Percentiles rank a stretch among this genome's conserved stretches.
Conservation (phyloP, 2,888 invertebrate genomes). For the Apamea monoglypha region DNA sequence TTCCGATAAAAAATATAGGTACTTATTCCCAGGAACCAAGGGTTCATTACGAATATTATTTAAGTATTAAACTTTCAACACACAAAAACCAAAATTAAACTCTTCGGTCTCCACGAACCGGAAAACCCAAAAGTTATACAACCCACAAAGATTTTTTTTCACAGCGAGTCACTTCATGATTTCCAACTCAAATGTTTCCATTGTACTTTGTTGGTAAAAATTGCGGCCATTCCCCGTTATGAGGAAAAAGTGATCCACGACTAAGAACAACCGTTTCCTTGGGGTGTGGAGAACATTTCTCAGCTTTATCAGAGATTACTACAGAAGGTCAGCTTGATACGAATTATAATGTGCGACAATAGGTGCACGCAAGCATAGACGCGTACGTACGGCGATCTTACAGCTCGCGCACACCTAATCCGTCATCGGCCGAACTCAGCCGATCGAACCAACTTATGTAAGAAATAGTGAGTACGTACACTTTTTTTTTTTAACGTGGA, state of each 20-base stretch:
- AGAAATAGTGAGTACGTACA: neutral
- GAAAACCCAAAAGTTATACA: constrained; percentile 11
- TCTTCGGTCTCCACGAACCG: neutral
- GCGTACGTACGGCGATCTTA: neutral
- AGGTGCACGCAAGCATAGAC: neutral
- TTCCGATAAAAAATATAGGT: neutral
- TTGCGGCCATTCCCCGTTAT: constrained; percentile 74
- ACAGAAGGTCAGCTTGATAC: constrained; percentile 29
- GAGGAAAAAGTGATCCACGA: constrained; percentile 78
- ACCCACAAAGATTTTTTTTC: constrained; percentile 19
- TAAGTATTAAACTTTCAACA: constrained; percentile 3
- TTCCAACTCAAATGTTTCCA: constrained; percentile 56
- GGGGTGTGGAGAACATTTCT: constrained; percentile 63
- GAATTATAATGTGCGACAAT: neutral
- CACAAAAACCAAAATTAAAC: constrained; percentile 4
- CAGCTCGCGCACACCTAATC: neutral
- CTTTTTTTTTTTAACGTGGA: no score
- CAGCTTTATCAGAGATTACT: constrained; percentile 17
- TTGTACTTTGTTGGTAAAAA: constrained; percentile 71
- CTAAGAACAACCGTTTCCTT: constrained; percentile 70
- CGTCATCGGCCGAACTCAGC: neutral
- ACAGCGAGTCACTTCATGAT: constrained; percentile 57
- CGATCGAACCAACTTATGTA: neutral
- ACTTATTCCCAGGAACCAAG: neutral
- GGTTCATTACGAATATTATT: neutral